Percentiles rank a stretch among this genome's conserved stretches.
Evolutionary conservation across 2,797 vertebrate genomes (phyloP).

Genomic region (Tarsius wallacei): DNA sequence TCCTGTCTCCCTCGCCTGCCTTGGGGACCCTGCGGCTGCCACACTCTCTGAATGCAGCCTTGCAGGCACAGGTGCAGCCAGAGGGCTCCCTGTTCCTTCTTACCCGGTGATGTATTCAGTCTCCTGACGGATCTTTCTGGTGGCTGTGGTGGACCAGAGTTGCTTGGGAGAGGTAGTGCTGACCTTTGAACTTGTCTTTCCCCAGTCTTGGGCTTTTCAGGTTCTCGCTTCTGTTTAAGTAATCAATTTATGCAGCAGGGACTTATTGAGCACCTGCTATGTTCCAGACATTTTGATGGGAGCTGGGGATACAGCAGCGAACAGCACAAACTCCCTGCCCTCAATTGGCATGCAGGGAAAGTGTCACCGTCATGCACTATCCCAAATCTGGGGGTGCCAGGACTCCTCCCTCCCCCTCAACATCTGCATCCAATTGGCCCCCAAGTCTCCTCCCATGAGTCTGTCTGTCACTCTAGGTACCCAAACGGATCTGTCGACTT

Average conservation of each 20-base stretch:
- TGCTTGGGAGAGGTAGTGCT: neutral
- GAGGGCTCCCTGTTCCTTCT: neutral
- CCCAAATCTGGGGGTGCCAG: neutral
- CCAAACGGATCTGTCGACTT: neutral
- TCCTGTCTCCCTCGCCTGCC: neutral
- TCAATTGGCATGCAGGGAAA: neutral
- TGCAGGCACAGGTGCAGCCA: neutral
- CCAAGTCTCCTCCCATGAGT: neutral
- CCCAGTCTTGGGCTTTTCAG: neutral
- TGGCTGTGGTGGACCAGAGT: neutral
- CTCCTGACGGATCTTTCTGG: neutral
- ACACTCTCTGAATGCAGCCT: neutral
- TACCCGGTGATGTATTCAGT: neutral
- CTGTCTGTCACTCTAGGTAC: neutral
- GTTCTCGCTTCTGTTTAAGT: neutral
- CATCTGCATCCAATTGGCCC: accelerated
- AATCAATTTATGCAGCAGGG: neutral
- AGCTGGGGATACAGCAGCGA: neutral
- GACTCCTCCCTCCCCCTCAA: neutral
- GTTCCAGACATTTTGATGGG: neutral
- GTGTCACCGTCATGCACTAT: accelerated
- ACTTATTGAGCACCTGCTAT: neutral
- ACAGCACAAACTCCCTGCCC: neutral
- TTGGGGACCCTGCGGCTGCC: neutral
- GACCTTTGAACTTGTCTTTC: constrained; percentile 21